These are phyloP conservation scores for Asobara japonica DNA, from an alignment of 1,140 invertebrate species.

Conservation along the genomic window DNA sequence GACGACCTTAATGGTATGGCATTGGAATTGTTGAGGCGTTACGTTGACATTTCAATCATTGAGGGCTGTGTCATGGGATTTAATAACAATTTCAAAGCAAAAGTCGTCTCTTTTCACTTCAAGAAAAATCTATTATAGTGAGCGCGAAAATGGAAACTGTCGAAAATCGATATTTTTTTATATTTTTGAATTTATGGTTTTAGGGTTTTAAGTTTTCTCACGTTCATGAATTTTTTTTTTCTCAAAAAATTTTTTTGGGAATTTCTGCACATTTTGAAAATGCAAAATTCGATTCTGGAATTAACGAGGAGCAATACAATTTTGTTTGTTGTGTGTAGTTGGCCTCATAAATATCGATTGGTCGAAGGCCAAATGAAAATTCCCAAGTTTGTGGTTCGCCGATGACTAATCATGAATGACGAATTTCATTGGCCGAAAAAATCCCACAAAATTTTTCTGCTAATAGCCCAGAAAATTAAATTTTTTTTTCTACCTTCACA, in stretches of 20 bases:
- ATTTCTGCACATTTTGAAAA: no score
- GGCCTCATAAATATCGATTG: not conserved
- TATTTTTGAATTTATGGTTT: no score
- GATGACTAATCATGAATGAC: not conserved
- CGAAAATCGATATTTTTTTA: no score
- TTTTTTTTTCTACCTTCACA: no score
- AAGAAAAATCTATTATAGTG: not conserved
- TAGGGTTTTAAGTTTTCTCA: no score
- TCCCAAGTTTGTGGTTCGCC: not conserved
- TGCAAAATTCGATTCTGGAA: not conserved
- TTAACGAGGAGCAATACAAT: not conserved
- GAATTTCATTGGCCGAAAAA: not conserved
- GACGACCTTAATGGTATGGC: slow-evolving; percentile 1
- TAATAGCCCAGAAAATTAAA: no score
- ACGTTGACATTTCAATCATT: not conserved
- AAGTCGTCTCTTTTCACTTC: not conserved
- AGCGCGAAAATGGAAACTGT: not conserved
- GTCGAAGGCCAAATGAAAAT: not conserved
- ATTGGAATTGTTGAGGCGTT: slow-evolving; percentile 22
- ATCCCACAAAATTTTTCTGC: no score
- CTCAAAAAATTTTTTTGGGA: no score
- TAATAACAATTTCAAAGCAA: not conserved
- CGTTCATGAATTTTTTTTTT: no score
- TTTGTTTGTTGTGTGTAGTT: not conserved
- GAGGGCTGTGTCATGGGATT: not conserved